phyloP scores from a whole-genome alignment of 2,888 invertebrate genomes.

The Heteromyza rotundicornis region DNA sequence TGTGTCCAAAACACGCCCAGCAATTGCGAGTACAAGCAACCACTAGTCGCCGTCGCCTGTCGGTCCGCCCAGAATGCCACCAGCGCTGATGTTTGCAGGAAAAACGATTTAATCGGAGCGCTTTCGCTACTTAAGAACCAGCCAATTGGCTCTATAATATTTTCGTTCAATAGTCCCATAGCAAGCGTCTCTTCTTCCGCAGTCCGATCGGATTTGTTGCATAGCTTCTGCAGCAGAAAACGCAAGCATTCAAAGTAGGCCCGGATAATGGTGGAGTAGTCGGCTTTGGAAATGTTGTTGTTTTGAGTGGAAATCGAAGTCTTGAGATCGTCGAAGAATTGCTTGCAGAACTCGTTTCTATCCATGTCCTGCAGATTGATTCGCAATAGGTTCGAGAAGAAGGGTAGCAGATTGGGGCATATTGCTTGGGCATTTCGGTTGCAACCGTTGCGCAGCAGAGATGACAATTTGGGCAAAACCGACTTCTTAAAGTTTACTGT shows the following conservation, averaged over 20 bases:
- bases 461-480: slow-evolving; percentile 74
- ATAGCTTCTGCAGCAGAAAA: slow-evolving; percentile 66
- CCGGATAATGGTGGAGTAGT: slow-evolving; percentile 71
- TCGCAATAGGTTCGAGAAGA: slow-evolving; percentile 70
- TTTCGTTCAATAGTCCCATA: slow-evolving; percentile 40
- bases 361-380: slow-evolving; percentile 40
- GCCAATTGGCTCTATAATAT: slow-evolving; percentile 61
- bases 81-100: slow-evolving; percentile 64
- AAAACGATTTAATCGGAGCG: slow-evolving; percentile 60
- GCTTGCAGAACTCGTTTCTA: slow-evolving; percentile 66
- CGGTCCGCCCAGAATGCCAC: slow-evolving; percentile 68
- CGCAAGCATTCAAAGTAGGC: slow-evolving; percentile 79
- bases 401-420: slow-evolving; percentile 76
- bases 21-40: slow-evolving; percentile 45
- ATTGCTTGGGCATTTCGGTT: slow-evolving; percentile 78
- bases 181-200: slow-evolving; percentile 32
- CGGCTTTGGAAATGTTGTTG: slow-evolving; percentile 65
- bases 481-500: slow-evolving; percentile 76
- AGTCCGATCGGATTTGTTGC: slow-evolving; percentile 46
- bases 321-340: slow-evolving; percentile 74
- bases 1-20: slow-evolving; percentile 53
- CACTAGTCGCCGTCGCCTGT: slow-evolving; percentile 35
- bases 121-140: slow-evolving; percentile 62
- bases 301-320: slow-evolving; percentile 67
- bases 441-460: slow-evolving; percentile 73